Conservation (phyloP, 2,888 invertebrate genomes). For the Drosophila demipolita region DNA sequence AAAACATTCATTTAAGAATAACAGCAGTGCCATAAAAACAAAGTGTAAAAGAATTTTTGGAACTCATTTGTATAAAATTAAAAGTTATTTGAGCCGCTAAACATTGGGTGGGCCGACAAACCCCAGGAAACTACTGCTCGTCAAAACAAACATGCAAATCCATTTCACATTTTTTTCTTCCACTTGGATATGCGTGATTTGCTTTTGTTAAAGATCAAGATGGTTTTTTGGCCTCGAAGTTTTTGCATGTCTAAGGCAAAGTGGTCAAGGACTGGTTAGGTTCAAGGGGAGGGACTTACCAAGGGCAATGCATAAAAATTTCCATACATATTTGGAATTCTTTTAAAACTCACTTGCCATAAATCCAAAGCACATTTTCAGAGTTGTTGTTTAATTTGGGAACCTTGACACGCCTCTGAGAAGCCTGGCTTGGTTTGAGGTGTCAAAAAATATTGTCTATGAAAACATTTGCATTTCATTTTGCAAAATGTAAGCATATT, state of each 20-base stretch:
- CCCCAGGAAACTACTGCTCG: constrained; percentile 36
- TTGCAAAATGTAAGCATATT: constrained; percentile 47
- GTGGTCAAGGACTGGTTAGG: not conserved
- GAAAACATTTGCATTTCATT: constrained; percentile 60
- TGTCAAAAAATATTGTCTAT: constrained; percentile 71
- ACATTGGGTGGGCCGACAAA: constrained; percentile 5
- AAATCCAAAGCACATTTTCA: constrained; percentile 53
- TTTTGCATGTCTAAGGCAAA: constrained; percentile 52
- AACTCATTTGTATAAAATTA: constrained; percentile 41
- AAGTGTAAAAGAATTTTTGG: constrained; percentile 30
- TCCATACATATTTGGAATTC: constrained; percentile 12
- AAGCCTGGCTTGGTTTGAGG: constrained; percentile 7
- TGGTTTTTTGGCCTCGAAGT: constrained; percentile 13
- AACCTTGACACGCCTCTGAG: constrained; percentile 42
- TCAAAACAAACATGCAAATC: constrained; percentile 24
- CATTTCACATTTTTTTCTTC: constrained; percentile 19
- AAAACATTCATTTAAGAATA: constrained; percentile 38
- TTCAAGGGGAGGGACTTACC: not conserved
- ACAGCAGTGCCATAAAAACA: constrained; percentile 3
- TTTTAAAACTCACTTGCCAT: constrained; percentile 24
- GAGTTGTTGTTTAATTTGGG: constrained; percentile 14
- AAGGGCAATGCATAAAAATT: constrained; percentile 3
- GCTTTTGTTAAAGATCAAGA: constrained; percentile 46
- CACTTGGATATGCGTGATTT: constrained; percentile 59
- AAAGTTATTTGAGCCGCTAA: constrained; percentile 32